phyloP scores from a whole-genome alignment of 2,113 vertebrate genomes.

The Probosciger aterrimus region DNA sequence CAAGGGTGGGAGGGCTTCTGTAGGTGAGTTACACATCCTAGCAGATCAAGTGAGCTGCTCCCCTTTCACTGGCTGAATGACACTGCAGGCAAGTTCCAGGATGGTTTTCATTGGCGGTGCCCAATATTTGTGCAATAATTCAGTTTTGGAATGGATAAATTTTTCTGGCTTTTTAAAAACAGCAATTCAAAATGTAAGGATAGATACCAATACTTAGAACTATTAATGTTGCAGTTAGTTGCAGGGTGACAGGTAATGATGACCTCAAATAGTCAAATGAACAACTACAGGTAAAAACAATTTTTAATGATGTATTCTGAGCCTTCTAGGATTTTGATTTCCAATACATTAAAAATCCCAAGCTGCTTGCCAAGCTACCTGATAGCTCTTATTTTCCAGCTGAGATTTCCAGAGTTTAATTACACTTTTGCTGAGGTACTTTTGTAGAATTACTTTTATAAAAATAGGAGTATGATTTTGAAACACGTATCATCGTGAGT shows the following conservation, averaged over 20 bases:
- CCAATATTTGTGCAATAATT: neutral
- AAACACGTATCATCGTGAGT: constrained; percentile 21
- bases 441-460: constrained; percentile 25
- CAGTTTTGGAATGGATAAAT: neutral
- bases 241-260: neutral
- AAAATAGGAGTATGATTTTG: constrained; percentile 53
- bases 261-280: neutral
- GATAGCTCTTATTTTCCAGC: constrained; percentile 33
- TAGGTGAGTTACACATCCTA: rapidly evolving
- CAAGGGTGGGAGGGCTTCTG: neutral
- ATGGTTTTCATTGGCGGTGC: neutral
- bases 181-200: neutral
- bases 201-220: neutral
- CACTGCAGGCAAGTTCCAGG: neutral
- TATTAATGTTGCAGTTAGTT: neutral
- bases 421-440: neutral
- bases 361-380: neutral
- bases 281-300: neutral
- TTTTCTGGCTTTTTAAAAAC: neutral
- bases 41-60: neutral
- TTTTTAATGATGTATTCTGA: neutral
- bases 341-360: neutral
- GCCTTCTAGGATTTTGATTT: constrained; percentile 39
- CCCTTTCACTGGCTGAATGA: neutral
- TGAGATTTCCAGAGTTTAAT: constrained; percentile 41